phyloP scores from a whole-genome alignment of 2,113 vertebrate species.

The Tragelaphus scriptus region DNA sequence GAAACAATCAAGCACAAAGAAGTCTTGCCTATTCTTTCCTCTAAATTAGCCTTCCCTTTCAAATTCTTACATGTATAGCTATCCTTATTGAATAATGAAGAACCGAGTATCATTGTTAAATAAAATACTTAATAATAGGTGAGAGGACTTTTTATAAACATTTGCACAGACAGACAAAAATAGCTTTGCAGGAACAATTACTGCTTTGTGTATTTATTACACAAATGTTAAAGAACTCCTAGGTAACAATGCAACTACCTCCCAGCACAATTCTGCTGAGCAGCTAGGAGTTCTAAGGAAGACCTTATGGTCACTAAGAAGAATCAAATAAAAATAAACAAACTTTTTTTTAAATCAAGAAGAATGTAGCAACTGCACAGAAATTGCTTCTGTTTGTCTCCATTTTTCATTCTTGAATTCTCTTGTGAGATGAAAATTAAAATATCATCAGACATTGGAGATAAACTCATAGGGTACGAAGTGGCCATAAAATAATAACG shows the following conservation, averaged over 20 bases:
- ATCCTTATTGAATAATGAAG: neutral
- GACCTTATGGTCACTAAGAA: neutral
- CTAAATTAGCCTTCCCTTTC: neutral
- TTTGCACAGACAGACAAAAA: constrained; percentile 37
- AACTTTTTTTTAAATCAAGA: too few relatives aligned
- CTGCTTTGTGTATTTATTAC: constrained; percentile 47
- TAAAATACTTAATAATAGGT: neutral
- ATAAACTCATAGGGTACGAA: neutral
- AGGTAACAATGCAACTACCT: neutral
- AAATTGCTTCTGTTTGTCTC: neutral
- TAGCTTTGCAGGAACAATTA: constrained; percentile 24
- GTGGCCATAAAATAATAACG: neutral
- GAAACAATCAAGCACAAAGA: neutral
- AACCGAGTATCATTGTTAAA: neutral
- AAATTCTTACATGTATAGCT: neutral
- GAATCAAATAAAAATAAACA: neutral
- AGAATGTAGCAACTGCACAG: neutral
- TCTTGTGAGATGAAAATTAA: neutral
- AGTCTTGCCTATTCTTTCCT: neutral
- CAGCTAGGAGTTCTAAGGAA: neutral
- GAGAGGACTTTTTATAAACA: neutral
- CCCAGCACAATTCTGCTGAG: neutral
- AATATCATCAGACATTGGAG: neutral
- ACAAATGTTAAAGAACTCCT: constrained; percentile 2
- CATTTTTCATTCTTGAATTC: neutral